Evolutionary conservation across 2,888 invertebrate species (phyloP).

Genomic region (Drosophila imparisetae): DNA sequence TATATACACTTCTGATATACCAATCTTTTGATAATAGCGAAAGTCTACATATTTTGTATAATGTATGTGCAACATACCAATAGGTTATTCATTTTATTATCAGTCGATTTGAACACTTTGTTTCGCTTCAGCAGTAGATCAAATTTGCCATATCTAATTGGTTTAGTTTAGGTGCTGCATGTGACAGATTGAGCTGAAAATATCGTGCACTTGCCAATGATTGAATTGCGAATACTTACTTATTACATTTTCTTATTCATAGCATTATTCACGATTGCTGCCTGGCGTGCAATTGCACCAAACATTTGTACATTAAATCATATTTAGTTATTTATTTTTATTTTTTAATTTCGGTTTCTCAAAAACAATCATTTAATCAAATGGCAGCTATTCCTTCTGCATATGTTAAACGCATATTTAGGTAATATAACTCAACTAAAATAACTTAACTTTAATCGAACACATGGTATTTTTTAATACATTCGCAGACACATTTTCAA

Average conservation of each 20-base stretch:
- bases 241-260: too few relatives aligned
- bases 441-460: not conserved
- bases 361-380: not conserved
- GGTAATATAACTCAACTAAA: not conserved
- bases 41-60: conserved; percentile 2
- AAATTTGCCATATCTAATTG: not conserved
- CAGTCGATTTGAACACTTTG: not conserved
- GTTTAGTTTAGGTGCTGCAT: not conserved
- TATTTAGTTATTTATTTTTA: not conserved
- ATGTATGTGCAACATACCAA: not conserved
- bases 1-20: conserved; percentile 2
- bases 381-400: not conserved
- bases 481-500: not conserved
- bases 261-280: too few relatives aligned
- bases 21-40: not conserved
- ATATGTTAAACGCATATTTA: not conserved
- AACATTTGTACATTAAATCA: not conserved
- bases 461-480: not conserved
- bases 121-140: too few relatives aligned
- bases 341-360: not conserved
- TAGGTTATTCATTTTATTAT: not conserved
- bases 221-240: too few relatives aligned
- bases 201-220: too few relatives aligned
- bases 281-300: too few relatives aligned
- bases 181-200: not conserved